phyloP scores from a whole-genome alignment of 2,113 vertebrate species.

The Cervus canadensis region DNA sequence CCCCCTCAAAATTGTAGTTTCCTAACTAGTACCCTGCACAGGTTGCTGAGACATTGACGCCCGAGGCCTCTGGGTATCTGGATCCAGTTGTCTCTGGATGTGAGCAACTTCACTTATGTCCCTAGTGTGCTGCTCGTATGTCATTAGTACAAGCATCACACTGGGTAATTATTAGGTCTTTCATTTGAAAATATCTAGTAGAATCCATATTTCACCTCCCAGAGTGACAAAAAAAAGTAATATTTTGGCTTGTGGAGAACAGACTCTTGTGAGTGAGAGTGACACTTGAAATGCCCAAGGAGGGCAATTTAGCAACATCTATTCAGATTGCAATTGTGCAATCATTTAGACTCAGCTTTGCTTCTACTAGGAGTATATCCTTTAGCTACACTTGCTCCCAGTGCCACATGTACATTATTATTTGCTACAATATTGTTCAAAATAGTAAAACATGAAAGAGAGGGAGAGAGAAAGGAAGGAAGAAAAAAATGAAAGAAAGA shows the following conservation, averaged over 20 bases:
- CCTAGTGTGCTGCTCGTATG: background rate
- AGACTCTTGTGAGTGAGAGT: background rate
- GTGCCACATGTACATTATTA: background rate
- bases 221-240: background rate
- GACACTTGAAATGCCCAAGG: background rate
- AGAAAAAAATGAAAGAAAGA: background rate
- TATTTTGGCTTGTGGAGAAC: background rate
- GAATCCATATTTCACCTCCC: background rate
- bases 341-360: background rate
- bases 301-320: background rate
- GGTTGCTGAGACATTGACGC: background rate
- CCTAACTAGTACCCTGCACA: background rate
- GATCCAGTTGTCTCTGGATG: background rate
- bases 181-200: background rate
- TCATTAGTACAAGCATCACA: background rate
- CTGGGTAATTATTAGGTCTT: background rate
- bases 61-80: background rate
- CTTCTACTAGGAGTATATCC: background rate
- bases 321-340: background rate
- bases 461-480: background rate
- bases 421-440: background rate
- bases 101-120: background rate
- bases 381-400: background rate
- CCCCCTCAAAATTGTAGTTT: background rate
- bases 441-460: background rate